Conservation (phyloP, 1,140 invertebrate species). For the Calosoma granatense region DNA sequence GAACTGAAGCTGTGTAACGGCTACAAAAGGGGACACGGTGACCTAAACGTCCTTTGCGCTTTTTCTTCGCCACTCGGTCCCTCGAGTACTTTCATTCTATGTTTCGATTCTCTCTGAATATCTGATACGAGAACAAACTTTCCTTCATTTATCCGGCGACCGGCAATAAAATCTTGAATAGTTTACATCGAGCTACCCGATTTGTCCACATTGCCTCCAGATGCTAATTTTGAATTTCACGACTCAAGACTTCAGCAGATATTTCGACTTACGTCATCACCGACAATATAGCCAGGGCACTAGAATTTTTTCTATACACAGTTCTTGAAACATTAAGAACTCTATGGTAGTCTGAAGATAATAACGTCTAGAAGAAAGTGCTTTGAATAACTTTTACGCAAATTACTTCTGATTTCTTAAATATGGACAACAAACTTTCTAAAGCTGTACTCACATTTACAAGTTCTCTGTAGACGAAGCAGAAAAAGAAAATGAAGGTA, state of each 20-base stretch:
- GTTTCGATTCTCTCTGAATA: constrained; percentile 1
- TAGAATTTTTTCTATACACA: no score
- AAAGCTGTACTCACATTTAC: no score
- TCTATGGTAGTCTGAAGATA: background rate
- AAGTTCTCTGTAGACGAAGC: no score
- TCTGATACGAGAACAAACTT: background rate
- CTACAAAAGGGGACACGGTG: background rate
- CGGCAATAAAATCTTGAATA: constrained; percentile 1
- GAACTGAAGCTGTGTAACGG: background rate
- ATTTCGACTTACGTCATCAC: background rate
- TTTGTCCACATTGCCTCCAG: background rate
- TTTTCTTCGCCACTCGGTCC: background rate
- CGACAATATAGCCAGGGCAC: no score
- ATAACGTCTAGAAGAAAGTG: background rate
- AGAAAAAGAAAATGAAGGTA: background rate
- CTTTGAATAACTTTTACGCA: background rate
- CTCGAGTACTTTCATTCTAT: background rate
- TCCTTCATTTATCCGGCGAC: background rate
- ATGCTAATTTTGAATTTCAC: background rate
- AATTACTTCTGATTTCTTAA: background rate
- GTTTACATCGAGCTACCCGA: background rate
- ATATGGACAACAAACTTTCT: no score
- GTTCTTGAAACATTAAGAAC: background rate
- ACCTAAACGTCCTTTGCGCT: no score
- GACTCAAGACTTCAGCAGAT: background rate